phyloP scores from a whole-genome alignment of 2,797 vertebrate genomes.

The Acestrorhynchus altus region DNA sequence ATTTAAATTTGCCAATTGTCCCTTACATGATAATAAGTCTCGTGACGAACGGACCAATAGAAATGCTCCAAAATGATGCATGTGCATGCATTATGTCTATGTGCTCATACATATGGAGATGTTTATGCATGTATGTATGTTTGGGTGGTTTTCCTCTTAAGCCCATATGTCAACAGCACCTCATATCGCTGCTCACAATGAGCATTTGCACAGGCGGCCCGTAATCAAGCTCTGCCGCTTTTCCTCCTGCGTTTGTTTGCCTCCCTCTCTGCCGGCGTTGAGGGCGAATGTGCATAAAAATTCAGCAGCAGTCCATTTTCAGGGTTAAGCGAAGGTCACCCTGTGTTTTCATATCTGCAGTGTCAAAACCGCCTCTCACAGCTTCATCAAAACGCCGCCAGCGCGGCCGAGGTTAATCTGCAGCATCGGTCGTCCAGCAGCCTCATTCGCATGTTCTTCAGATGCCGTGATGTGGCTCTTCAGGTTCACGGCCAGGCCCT shows the following conservation, averaged over 20 bases:
- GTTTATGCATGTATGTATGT: background rate
- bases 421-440: background rate
- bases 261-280: background rate
- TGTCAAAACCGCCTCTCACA: background rate
- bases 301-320: constrained; percentile 18
- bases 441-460: background rate
- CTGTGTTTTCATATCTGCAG: constrained; percentile 6
- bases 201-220: background rate
- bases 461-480: background rate
- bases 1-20: too few species aligned
- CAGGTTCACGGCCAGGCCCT: background rate
- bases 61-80: background rate
- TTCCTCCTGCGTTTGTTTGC: background rate
- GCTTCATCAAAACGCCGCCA: background rate
- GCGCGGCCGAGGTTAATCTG: constrained; percentile 17
- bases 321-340: constrained; percentile 22
- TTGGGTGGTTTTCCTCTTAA: constrained; percentile 1
- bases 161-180: constrained; percentile 9
- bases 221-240: too few species aligned
- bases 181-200: background rate
- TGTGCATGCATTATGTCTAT: background rate
- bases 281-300: background rate
- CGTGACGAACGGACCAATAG: too few species aligned
- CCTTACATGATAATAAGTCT: too few species aligned
- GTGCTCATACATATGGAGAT: background rate